Evolutionary conservation across 1,140 invertebrate species (phyloP).

Genomic region (Oryzaephilus surinamensis): DNA sequence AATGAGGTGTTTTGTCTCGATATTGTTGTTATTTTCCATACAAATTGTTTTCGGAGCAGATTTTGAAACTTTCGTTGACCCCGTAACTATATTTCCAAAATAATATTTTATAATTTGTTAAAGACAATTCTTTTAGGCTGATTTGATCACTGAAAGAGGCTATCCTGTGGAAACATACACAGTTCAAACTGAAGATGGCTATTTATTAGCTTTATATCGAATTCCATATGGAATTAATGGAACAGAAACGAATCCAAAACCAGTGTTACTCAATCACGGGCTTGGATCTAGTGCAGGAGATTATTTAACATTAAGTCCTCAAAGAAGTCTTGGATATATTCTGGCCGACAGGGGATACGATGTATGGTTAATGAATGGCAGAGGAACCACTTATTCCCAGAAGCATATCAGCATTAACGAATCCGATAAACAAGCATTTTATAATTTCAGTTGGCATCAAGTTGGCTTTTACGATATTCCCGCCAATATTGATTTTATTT

Average conservation of each 20-base stretch:
- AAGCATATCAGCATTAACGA: constrained; percentile 2
- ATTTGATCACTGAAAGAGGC: too few relatives aligned
- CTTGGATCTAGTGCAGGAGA: constrained; percentile 50
- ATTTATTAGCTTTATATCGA: constrained; percentile 56
- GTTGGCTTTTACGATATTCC: too few relatives aligned
- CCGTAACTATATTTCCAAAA: too few relatives aligned
- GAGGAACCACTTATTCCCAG: constrained; percentile 17
- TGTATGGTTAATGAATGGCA: constrained; percentile 49
- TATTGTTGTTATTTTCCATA: too few relatives aligned
- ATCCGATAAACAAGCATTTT: constrained; percentile 3
- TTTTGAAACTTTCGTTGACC: too few relatives aligned
- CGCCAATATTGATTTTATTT: constrained; percentile 46
- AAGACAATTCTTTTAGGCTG: too few relatives aligned
- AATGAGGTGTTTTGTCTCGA: too few relatives aligned
- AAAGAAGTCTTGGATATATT: constrained; percentile 42
- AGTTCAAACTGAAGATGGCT: constrained; percentile 57
- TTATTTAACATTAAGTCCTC: constrained; percentile 46
- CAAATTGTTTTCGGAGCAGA: too few relatives aligned
- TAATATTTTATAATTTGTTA: too few relatives aligned
- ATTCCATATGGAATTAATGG: constrained; percentile 39
- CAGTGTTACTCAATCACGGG: constrained; percentile 49
- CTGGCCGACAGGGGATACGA: constrained; percentile 59
- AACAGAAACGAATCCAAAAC: background rate
- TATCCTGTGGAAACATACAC: constrained; percentile 49
- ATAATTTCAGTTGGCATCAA: constrained; percentile 53